Conservation (phyloP, 2,113 vertebrate species). For the Planiliza haematocheilus region DNA sequence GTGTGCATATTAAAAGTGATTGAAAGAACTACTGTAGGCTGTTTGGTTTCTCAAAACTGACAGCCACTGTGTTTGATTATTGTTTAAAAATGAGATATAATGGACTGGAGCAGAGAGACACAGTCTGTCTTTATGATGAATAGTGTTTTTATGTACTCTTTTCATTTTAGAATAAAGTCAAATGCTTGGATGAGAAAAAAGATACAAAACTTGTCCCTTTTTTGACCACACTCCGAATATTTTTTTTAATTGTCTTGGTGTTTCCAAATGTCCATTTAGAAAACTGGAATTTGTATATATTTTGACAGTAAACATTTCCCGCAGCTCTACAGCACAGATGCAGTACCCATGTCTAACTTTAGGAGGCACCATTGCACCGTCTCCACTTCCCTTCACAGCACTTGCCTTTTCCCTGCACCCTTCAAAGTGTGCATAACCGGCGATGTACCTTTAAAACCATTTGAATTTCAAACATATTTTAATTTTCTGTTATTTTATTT, state of each 20-base stretch:
- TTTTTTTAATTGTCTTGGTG: too few relatives aligned
- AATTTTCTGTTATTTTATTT: constrained; percentile 51
- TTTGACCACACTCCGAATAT: background rate
- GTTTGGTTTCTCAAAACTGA: background rate
- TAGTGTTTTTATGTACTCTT: background rate
- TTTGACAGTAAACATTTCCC: background rate
- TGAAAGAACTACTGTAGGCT: background rate
- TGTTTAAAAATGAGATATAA: too few relatives aligned
- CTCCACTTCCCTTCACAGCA: background rate
- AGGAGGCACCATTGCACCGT: constrained; percentile 54
- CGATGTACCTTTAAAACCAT: constrained; percentile 20
- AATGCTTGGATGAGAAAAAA: background rate
- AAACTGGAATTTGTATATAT: too few relatives aligned
- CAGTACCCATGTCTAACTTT: background rate
- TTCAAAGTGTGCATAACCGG: constrained; percentile 14
- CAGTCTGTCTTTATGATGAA: background rate
- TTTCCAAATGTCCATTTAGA: too few relatives aligned
- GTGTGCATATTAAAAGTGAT: background rate
- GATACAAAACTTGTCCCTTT: background rate
- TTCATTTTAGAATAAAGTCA: constrained; percentile 1
- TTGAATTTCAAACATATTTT: constrained; percentile 67
- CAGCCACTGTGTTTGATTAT: too few relatives aligned
- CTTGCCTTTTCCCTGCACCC: background rate
- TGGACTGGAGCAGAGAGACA: background rate
- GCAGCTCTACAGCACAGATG: background rate